These are phyloP conservation scores for Passer domesticus DNA, from an alignment of 2,113 vertebrate species.

Conservation along the genomic window DNA sequence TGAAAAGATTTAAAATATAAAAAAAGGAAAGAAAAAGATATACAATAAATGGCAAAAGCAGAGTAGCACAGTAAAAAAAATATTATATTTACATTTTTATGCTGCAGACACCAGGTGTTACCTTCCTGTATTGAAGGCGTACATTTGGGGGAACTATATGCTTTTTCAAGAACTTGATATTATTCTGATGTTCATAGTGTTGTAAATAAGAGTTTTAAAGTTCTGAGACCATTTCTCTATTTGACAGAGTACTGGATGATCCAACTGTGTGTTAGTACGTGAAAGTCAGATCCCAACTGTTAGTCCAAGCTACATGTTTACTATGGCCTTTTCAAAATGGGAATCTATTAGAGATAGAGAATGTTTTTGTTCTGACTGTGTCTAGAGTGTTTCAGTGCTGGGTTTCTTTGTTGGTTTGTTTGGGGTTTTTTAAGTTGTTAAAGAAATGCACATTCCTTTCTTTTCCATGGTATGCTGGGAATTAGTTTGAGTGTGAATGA, in stretches of 20 bases:
- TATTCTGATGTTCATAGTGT: conserved; percentile 65
- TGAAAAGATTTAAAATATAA: conserved; percentile 47
- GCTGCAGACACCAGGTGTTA: conserved; percentile 63
- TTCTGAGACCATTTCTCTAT: conserved; percentile 61
- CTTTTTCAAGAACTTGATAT: conserved; percentile 68
- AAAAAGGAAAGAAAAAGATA: background rate
- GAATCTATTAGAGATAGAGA: conserved; percentile 52
- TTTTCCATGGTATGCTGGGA: conserved; percentile 69
- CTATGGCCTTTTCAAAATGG: conserved; percentile 60
- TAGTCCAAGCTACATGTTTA: conserved; percentile 33
- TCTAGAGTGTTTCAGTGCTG: conserved; percentile 75
- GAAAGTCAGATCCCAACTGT: conserved; percentile 41
- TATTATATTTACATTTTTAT: conserved; percentile 69
- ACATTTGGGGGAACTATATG: conserved; percentile 59
- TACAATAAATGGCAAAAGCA: conserved; percentile 54
- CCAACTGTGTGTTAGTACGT: conserved; percentile 43
- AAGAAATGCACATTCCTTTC: conserved; percentile 77
- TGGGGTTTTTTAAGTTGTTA: conserved; percentile 72
- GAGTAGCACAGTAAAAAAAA: conserved; percentile 60
- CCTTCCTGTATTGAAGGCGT: conserved; percentile 48
- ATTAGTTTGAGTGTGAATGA: conserved; percentile 76
- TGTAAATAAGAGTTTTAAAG: conserved; percentile 75
- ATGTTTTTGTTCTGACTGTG: conserved; percentile 82
- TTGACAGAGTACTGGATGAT: conserved; percentile 64
- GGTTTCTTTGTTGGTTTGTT: conserved; percentile 11